Base-by-base conservation (phyloP, 2,888 invertebrate species). In the Cephalotes varians region DNA sequence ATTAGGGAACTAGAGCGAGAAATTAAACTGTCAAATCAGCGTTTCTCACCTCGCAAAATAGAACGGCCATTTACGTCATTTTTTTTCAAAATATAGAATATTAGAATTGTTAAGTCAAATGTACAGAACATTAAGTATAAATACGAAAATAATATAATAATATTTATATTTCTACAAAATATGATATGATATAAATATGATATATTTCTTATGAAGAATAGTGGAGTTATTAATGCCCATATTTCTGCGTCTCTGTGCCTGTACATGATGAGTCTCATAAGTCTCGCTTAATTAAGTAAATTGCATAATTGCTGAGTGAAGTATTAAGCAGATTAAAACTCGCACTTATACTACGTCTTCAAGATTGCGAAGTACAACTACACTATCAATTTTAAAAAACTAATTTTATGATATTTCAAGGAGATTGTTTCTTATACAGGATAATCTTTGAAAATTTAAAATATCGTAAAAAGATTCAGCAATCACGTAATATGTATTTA, bases 251-350 rank as follows among this genome's bases (percentile, higher is more conserved):
- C 12, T 71, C 49, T 28, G 12, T 28, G 12, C 3, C 6, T n/a
- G 31, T n/a, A 40, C 2, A 72, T 1, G 1, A 28, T n/a, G 56
- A 44, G 40, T 44, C 28, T 25, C 10, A 4, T 25, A 54, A 71
- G 37, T 18, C 15, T 44, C 15, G n/a, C 15, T 28, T 28, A 73
- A 73, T 73, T 28, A 73, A 28, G n/a, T 28, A 73, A 73, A 58
- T 28, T 58, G 15, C 3, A 10, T 56, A 71, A 56, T 6, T 58
- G 15, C 15, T n/a, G 15, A 60, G 31, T 28, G 2, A 28, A 28
- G 12, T 28, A 72, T 60, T 60, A 44, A 73, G n/a, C 10, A 25
- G 37, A 71, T 37, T 71, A 71, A 54, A 54, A 37, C 12, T 71
- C 6, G 6, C 3, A 25, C 44, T 65, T 18, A 64, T 25, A 28